A percentile compares a stretch with the other conserved stretches of the same genome.
Conservation (phyloP, 53 echinoderm and acorn worm species). For the Antedon mediterranea region DNA sequence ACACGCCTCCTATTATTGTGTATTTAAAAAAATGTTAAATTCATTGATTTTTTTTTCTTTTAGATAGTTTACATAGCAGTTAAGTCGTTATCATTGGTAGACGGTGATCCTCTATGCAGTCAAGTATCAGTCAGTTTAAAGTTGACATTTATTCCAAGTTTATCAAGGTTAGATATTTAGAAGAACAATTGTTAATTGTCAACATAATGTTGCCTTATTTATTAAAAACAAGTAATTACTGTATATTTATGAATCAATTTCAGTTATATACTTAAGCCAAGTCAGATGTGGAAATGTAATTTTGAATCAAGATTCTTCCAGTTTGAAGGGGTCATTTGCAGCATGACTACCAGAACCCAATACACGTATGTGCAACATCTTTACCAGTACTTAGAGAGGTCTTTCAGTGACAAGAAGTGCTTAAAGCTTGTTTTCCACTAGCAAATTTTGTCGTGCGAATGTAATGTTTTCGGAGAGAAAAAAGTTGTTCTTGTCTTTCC, state of each 20-base stretch:
- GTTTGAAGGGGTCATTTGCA: slow-evolving; percentile 57
- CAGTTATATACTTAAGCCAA: slow-evolving; percentile 25
- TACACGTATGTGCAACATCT: slow-evolving; percentile 69
- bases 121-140: slow-evolving; percentile 28
- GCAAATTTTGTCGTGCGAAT: too few species aligned
- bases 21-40: too few species aligned
- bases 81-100: slow-evolving; percentile 19
- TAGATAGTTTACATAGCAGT: slow-evolving; percentile 25
- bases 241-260: background rate
- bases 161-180: slow-evolving; percentile 14
- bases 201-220: too few species aligned
- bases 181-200: too few species aligned
- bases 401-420: too few species aligned
- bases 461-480: too few species aligned
- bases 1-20: too few species aligned
- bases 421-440: too few species aligned
- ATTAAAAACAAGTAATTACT: background rate
- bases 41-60: background rate
- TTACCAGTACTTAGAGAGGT: too few species aligned
- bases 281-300: slow-evolving; percentile 37
- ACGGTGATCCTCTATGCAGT: slow-evolving; percentile 20
- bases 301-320: slow-evolving; percentile 71
- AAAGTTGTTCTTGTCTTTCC: too few species aligned
- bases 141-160: slow-evolving; percentile 19
- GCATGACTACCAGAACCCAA: slow-evolving; percentile 42